Base-by-base conservation (phyloP, 2,113 vertebrate genomes). In the Leucopsar rothschildi region DNA sequence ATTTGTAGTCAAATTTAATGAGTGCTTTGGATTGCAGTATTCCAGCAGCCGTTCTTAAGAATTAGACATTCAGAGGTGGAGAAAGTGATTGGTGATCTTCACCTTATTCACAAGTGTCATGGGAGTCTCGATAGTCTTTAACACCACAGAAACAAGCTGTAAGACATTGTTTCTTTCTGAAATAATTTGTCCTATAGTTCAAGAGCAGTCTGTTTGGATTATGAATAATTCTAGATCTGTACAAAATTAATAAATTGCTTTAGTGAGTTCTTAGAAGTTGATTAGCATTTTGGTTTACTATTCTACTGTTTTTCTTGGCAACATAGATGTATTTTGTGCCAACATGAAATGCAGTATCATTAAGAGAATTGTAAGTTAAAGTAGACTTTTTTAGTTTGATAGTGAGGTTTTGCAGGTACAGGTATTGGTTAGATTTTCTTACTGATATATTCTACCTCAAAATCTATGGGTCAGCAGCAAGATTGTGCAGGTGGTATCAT, bases 91-190 rank as follows among this genome's bases (percentile, higher is more conserved):
- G 17, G 39, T 90, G 22, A 17, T 53, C 13, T 90, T 92, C 7
- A 49, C 22, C 22, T 80, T 87, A 35, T 28, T 53, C 7, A 7
- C 35, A 64, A 45, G 15, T 40, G 33, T 71, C 45, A 6, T 1
- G 9, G 44, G 40, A 22, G 11, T 61, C 37, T 70, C 0, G 0
- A 6, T n/a, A 21, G 7, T 18, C 24, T 47, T 47, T 73, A 40
- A 40, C 5, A 53, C 6, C 11, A 68, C 52, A 50, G 24, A 68
- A 82, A 47, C 20, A 61, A 63, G 5, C 7, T 82, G 3, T 29
- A 37, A 27, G 10, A 8, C 0, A 1, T 6, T 19, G 2, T 52
- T 64, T 79, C 33, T 77, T 60, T 37, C 25, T 85, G 37, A 81
- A 73, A 70, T 78, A 69, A 16, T 39, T 4, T 47, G 18, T 42